Conservation (phyloP, 2,113 vertebrate species). For the Saguinus midas region DNA sequence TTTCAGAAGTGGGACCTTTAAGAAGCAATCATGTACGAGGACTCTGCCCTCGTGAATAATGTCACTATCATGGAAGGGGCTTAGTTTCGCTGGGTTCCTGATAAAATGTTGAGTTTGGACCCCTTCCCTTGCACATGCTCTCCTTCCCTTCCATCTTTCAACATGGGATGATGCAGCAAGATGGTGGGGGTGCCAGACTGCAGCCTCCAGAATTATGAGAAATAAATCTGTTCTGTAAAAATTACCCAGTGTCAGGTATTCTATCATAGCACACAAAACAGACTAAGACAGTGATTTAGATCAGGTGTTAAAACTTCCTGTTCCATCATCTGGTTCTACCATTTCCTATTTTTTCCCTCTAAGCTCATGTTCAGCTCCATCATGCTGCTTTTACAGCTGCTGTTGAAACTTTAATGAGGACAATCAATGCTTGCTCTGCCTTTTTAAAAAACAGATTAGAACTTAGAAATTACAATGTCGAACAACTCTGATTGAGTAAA, state of each 20-base stretch:
- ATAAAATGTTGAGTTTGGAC: neutral
- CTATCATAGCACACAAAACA: neutral
- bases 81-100: neutral
- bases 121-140: neutral
- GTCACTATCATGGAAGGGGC: neutral
- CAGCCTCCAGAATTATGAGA: neutral
- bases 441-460: constrained; percentile 56
- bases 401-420: constrained; percentile 72
- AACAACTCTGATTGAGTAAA: constrained; percentile 54
- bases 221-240: neutral
- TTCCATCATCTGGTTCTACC: neutral
- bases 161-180: neutral
- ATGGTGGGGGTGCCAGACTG: neutral
- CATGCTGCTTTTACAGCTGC: constrained; percentile 51
- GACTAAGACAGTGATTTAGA: neutral
- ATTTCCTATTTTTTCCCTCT: constrained; percentile 41
- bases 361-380: constrained; percentile 35
- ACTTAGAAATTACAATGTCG: constrained; percentile 65
- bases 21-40: neutral
- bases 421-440: constrained; percentile 56
- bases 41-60: neutral
- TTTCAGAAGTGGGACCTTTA: neutral
- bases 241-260: neutral
- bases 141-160: neutral
- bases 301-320: neutral